Base-by-base conservation (phyloP, 2,113 vertebrate species). In the Ibidorhyncha struthersii region DNA sequence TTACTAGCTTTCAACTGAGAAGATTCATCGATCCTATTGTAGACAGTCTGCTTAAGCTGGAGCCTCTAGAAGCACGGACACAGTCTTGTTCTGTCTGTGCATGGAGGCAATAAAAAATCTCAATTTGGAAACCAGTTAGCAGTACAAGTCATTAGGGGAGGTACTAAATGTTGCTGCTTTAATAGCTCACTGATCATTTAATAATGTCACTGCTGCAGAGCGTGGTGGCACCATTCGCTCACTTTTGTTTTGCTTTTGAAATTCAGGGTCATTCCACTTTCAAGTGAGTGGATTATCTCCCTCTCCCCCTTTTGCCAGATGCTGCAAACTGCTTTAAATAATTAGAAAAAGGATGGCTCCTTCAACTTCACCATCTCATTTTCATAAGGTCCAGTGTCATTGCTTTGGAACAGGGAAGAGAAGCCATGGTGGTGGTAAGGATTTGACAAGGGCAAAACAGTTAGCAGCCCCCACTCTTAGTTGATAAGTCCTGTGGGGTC, bases 161-260 rank as follows among this genome's bases (percentile, higher is more conserved):
- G 95, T 94, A 97, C 96, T 96, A 97, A 97, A 95, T 87, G 96
- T 94, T 96, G 95, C 95, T 96, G 95, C 94, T 97, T 97, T 97
- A 97, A 97, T 97, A 98, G 96, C 96, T 97, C 95, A 77, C 96
- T 97, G 96, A 97, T 97, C 97, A 96, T 98, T 98, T 98, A 97
- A 97, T 97, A 98, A 96, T 95, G 96, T 93, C 90, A 56, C 96
- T 93, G 86, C 93, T 91, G 96, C 95, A 95, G 96, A 97, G 93
- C 90, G 41, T 82, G 91, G 95, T 96, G 96, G 96, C 93, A 96
- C 94, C 95, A 95, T 96, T 96, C 3, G 8, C 94, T 93, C 12
- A 56, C 91, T 95, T 93, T 97, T 97, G 96, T 97, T 97, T 97
- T 97, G 89, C 93, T 94, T 97, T 96, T 90, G 92, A 96, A 97